These are phyloP conservation scores for Pristionchus exspectatus DNA, from an alignment of 2,888 invertebrate species.

Conservation along the genomic window DNA sequence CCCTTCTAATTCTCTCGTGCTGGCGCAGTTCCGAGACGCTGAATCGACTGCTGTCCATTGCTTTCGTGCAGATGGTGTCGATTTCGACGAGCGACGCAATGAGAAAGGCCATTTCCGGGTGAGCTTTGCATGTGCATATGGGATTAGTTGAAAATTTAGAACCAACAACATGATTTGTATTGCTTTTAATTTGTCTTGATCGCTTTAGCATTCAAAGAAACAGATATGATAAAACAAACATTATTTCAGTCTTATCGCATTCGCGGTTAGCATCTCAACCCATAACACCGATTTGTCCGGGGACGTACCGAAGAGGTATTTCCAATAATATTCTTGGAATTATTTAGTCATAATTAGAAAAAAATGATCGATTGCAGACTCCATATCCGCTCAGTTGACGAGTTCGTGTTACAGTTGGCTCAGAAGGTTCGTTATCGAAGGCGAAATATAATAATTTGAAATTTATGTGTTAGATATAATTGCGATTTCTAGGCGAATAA, in stretches of 20 bases:
- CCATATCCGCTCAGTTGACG: not conserved
- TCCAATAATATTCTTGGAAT: too few relatives aligned
- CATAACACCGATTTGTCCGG: too few relatives aligned
- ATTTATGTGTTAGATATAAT: too few relatives aligned
- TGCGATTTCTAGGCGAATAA: not conserved
- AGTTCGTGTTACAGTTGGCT: not conserved
- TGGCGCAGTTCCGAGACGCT: slow-evolving; percentile 63
- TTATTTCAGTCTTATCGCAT: too few relatives aligned
- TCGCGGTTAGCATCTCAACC: too few relatives aligned
- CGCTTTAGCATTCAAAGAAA: not conserved
- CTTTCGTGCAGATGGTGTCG: not conserved
- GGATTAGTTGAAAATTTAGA: too few relatives aligned
- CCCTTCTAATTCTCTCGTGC: slow-evolving; percentile 42
- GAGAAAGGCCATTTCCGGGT: slow-evolving; percentile 19
- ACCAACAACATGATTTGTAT: not conserved
- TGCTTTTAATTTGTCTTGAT: not conserved
- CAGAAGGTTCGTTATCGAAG: not conserved
- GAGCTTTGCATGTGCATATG: too few relatives aligned
- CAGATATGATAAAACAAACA: too few relatives aligned
- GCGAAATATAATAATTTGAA: too few relatives aligned
- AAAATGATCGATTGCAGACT: not conserved
- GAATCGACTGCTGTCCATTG: slow-evolving; percentile 51
- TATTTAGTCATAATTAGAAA: too few relatives aligned
- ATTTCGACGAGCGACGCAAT: not conserved
- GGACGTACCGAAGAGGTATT: too few relatives aligned